Evolutionary conservation across 2,797 vertebrate genomes (phyloP).

Genomic region (Pseudochirops corinnae): DNA sequence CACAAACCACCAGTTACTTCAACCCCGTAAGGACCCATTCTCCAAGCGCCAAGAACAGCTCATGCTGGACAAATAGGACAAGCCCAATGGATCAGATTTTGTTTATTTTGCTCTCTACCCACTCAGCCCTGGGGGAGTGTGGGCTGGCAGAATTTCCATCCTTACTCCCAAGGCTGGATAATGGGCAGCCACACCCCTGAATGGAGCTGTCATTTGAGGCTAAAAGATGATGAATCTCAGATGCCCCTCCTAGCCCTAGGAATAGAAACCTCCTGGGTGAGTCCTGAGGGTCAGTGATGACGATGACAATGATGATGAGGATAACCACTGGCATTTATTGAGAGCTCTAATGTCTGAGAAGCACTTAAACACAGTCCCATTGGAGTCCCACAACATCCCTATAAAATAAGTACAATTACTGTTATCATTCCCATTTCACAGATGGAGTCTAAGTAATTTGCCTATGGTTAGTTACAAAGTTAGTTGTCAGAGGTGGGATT

Average conservation of each 20-base stretch:
- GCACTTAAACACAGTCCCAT: neutral
- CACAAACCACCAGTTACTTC: neutral
- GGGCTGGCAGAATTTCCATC: neutral
- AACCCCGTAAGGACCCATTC: neutral
- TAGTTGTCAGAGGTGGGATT: neutral
- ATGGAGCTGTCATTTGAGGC: neutral
- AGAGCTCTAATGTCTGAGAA: neutral
- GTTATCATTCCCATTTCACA: neutral
- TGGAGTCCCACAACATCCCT: neutral
- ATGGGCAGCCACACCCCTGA: neutral
- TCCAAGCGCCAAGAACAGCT: neutral
- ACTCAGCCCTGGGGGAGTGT: neutral
- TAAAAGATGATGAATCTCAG: neutral
- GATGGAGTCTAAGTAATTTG: neutral
- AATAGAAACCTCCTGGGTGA: neutral
- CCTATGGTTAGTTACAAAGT: neutral
- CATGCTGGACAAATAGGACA: conserved; percentile 37
- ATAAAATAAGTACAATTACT: neutral
- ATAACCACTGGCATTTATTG: neutral
- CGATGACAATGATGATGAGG: neutral
- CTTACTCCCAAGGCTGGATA: conserved; percentile 17
- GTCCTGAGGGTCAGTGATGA: neutral
- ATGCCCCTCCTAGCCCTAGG: neutral
- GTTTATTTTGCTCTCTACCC: conserved; percentile 25
- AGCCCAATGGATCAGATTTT: conserved; percentile 18